Evolutionary conservation across 2,113 vertebrate genomes (phyloP).

Genomic region (Phoenicopterus ruber): DNA sequence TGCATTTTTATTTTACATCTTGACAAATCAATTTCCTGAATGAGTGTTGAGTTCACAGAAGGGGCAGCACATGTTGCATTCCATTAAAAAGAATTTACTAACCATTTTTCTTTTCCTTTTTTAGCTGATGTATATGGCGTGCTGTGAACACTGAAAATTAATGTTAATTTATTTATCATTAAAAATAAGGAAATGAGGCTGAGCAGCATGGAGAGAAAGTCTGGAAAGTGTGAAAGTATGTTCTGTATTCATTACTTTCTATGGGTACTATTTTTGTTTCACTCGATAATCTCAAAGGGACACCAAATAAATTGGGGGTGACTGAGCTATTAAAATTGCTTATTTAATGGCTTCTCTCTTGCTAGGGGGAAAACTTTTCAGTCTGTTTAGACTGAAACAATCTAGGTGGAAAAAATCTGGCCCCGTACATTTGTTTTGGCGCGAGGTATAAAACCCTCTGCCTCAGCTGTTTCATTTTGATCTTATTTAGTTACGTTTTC

Average conservation of each 20-base stretch:
- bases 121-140: neutral
- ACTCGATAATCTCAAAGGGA: slow-evolving; percentile 60
- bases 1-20: slow-evolving; percentile 37
- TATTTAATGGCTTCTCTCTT: slow-evolving; percentile 67
- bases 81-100: neutral
- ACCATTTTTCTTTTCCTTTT: neutral
- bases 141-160: slow-evolving; percentile 25
- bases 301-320: slow-evolving; percentile 65
- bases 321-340: slow-evolving; percentile 65
- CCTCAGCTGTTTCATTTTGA: slow-evolving; percentile 66
- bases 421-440: slow-evolving; percentile 63
- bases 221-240: slow-evolving; percentile 36
- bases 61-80: slow-evolving; percentile 15
- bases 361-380: slow-evolving; percentile 64
- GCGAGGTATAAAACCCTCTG: slow-evolving; percentile 60
- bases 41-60: slow-evolving; percentile 27
- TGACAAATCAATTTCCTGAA: slow-evolving; percentile 58
- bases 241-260: slow-evolving; percentile 11
- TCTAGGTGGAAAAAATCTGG: slow-evolving; percentile 72
- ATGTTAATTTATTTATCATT: slow-evolving; percentile 48
- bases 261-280: slow-evolving; percentile 53
- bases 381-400: slow-evolving; percentile 72
- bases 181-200: slow-evolving; percentile 40
- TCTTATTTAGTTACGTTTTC: slow-evolving; percentile 54
- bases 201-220: slow-evolving; percentile 1